Evolutionary conservation across 2,888 invertebrate genomes (phyloP).

Genomic region (Caenorhabditis wallacei): DNA sequence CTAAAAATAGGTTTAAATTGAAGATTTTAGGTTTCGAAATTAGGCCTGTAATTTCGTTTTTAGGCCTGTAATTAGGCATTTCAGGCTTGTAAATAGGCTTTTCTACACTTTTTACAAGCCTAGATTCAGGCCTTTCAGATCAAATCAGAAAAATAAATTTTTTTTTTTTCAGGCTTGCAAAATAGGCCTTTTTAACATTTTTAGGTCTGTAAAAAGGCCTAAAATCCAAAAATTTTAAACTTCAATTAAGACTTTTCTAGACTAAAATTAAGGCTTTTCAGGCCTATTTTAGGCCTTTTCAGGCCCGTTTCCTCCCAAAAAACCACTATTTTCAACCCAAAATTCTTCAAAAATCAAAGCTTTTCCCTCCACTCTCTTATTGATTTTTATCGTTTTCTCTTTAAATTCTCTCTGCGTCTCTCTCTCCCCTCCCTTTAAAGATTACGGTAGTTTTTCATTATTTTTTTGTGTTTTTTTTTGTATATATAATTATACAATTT

Average conservation of each 20-base stretch:
- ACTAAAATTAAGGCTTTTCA: too few relatives aligned
- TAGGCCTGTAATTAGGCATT: neutral
- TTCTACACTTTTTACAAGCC: too few relatives aligned
- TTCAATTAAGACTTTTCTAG: neutral
- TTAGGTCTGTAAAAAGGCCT: neutral
- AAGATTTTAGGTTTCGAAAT: neutral
- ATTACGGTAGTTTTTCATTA: slow-evolving; percentile 39
- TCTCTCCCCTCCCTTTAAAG: neutral
- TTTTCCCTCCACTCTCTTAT: neutral
- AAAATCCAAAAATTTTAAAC: neutral
- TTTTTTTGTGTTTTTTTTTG: neutral
- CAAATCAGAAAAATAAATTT: too few relatives aligned
- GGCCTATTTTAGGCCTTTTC: too few relatives aligned
- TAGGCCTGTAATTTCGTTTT: neutral
- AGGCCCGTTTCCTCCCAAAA: neutral
- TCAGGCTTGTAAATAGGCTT: too few relatives aligned
- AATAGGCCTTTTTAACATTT: neutral
- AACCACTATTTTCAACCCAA: neutral
- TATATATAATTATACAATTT: neutral
- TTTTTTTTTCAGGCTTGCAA: neutral
- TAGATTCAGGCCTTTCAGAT: too few relatives aligned
- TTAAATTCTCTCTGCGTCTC: neutral
- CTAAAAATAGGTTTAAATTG: too few relatives aligned
- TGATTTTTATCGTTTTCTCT: neutral
- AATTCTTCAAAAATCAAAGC: neutral